Conservation (phyloP, 2,113 vertebrate species). For the Muscicapa adusta region DNA sequence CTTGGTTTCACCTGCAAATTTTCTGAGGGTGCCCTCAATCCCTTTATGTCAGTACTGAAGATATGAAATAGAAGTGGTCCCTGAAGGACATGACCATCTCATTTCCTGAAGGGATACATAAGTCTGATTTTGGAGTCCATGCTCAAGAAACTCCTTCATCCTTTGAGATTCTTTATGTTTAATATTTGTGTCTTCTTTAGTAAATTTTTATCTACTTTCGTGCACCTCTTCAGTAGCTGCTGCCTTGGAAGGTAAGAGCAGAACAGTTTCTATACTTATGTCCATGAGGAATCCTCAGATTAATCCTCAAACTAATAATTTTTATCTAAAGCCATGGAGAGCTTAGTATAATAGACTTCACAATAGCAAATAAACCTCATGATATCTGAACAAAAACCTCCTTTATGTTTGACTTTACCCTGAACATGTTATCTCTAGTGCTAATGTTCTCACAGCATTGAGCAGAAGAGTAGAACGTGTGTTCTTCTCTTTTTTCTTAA, state of each 20-base stretch:
- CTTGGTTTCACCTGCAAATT: neutral
- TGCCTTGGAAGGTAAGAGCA: neutral
- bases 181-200: neutral
- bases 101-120: neutral
- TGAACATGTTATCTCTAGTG: neutral
- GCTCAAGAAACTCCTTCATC: neutral
- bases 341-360: neutral
- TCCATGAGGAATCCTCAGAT: neutral
- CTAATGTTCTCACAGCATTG: neutral
- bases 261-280: neutral
- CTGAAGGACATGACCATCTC: neutral
- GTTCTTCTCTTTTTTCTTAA: too few species aligned
- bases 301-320: neutral
- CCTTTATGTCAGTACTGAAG: neutral
- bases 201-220: neutral
- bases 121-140: rapidly evolving
- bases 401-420: neutral
- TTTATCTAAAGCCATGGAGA: neutral
- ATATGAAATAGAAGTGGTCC: neutral
- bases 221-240: neutral
- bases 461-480: neutral
- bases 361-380: neutral
- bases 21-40: neutral
- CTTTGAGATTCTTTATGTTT: neutral
- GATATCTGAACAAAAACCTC: neutral